Evolutionary conservation across 2,888 invertebrate species (phyloP), one percentile per base, ranked within the genome.

Genomic region (Crepidodera aurea): DNA sequence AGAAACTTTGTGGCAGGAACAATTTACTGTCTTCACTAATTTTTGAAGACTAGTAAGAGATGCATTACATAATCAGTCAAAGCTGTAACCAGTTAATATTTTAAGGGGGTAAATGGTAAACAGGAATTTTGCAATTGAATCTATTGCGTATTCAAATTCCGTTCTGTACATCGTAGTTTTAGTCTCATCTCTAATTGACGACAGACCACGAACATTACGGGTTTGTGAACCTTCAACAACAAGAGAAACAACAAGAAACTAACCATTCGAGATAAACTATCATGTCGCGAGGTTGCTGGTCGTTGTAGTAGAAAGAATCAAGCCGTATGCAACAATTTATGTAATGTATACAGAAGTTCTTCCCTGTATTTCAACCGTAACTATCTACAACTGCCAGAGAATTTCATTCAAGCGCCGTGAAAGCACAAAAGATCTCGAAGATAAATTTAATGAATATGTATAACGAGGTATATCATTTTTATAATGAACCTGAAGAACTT

Each of bases 271-370:
- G 63, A 63, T 63, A 60, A 63, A 63, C 44, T 59, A 60, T 60
- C 56, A 27, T 51, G 60, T 64, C 64, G 57, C 57, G 64, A 64
- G 39, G 46, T 56, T 46, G 60, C 32, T 57, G 48, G 60, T 60
- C 51, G 56, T 32, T 56, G 42, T 54, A 48, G 59, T 50, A 51
- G 53, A 53, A 53, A 40, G 63, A 63, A 55, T 59, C 59, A 55
- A 59, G 55, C 51, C 57, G 60, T 64, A 56, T 53, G 53, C 56
- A 54, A 60, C 60, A 57, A 64, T 64, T 60, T 60, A 64, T 64
- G 64, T 64, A 64, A 60, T 60, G 50, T 57, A 64, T 64, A 57
- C 63, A 63, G 60, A 54, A 63, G 60, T 51, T 58, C 48, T 46
- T 63, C 39, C 39, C 25, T 55, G 29, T 63, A 51, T 56, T 57